Conservation (phyloP, 2,888 invertebrate species). For the Andrena hattorfiana region DNA sequence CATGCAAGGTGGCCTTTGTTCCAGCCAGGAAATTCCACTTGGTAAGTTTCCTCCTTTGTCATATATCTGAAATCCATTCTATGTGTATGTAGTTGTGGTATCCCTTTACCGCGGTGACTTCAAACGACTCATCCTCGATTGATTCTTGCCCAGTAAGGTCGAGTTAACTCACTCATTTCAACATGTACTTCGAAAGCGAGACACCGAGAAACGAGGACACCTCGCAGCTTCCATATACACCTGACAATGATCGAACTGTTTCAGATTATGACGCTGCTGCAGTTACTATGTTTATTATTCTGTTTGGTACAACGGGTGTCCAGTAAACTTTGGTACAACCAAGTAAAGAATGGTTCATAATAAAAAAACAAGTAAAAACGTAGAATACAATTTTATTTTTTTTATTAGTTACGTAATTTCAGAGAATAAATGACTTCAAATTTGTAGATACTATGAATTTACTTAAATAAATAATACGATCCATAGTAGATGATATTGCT, state of each 20-base stretch:
- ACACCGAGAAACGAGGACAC: not conserved
- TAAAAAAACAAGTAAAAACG: too few relatives aligned
- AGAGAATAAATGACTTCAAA: too few relatives aligned
- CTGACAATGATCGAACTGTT: not conserved
- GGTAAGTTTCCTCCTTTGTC: conserved; percentile 42
- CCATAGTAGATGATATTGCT: too few relatives aligned
- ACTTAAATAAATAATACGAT: too few relatives aligned
- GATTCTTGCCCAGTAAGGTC: conserved; percentile 28
- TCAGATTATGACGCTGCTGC: not conserved
- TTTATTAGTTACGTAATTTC: too few relatives aligned
- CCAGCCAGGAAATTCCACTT: conserved; percentile 32
- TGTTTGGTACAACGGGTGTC: not conserved
- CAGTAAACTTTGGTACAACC: too few relatives aligned
- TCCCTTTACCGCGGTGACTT: conserved; percentile 37
- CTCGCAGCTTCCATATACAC: not conserved
- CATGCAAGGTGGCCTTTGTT: conserved; percentile 23
- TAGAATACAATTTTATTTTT: too few relatives aligned
- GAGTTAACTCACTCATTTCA: conserved; percentile 42
- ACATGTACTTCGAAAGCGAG: conserved; percentile 6
- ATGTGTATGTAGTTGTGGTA: conserved; percentile 6
- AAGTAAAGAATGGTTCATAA: too few relatives aligned
- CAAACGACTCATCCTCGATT: conserved; percentile 39
- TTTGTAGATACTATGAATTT: too few relatives aligned
- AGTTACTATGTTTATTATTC: not conserved
- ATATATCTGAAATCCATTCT: conserved; percentile 25